Evolutionary conservation across 2,888 invertebrate genomes (phyloP).

Genomic region (Clusia tigrina): DNA sequence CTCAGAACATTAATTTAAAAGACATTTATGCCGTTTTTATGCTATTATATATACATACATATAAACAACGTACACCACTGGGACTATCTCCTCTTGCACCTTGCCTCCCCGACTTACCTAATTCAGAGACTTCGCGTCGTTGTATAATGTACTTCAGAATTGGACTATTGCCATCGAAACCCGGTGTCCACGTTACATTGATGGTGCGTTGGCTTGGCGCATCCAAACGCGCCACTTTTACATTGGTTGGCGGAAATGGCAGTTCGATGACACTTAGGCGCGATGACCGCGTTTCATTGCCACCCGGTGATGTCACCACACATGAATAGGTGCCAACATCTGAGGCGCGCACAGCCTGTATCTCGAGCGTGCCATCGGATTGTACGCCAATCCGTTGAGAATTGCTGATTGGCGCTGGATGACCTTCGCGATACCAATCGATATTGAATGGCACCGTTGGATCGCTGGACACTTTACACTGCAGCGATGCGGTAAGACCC

Average conservation of each 20-base stretch:
- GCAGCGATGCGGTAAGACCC: constrained; percentile 90
- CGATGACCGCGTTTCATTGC: constrained; percentile 90
- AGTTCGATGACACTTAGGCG: constrained; percentile 89
- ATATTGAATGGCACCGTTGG: constrained; percentile 85
- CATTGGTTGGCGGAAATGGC: constrained; percentile 91
- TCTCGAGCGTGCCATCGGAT: constrained; percentile 85
- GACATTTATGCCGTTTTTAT: too few species aligned
- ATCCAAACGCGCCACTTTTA: constrained; percentile 76
- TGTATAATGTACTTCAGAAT: constrained; percentile 92
- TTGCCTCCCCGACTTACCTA: constrained; percentile 71
- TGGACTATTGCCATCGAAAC: constrained; percentile 97
- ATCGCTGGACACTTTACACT: constrained; percentile 94
- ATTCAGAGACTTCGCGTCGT: constrained; percentile 85
- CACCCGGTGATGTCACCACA: constrained; percentile 85
- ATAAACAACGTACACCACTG: not conserved
- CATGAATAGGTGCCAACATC: constrained; percentile 96
- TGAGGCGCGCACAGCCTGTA: constrained; percentile 86
- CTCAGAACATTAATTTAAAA: too few species aligned
- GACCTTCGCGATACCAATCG: constrained; percentile 88
- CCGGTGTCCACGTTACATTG: constrained; percentile 93
- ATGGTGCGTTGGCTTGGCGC: constrained; percentile 78
- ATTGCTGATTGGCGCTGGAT: constrained; percentile 70
- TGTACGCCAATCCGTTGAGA: constrained; percentile 78
- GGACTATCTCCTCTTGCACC: not conserved
- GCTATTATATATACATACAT: too few species aligned